Base-by-base conservation (phyloP, 2,113 vertebrate species). In the Pachypanchax playfairii region DNA sequence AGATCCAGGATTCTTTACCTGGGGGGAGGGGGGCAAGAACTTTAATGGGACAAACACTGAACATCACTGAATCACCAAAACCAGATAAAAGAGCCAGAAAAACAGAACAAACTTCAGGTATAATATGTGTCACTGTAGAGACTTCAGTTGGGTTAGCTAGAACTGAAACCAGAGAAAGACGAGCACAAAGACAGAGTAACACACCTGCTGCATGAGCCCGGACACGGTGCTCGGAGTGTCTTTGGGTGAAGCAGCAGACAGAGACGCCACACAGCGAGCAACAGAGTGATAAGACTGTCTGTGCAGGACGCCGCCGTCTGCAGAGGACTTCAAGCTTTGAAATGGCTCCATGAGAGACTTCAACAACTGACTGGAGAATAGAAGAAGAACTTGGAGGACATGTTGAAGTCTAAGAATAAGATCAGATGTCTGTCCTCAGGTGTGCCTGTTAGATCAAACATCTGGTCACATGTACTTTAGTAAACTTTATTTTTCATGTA, bases 201-300 rank as follows among this genome's bases (percentile, higher is more conserved):
- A 13, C 38, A 88, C 86, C 6, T 98, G 94, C 41, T 92, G 85
- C n/a, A 97, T 87, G 57, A 98, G 93, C 66, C 85, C 85, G 43
- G 44, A 78, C 36, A 95, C 93, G 0, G 90, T 91, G 0, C 51
- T 87, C 0, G 92, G 84, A 0, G 93, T 90, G 46, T 98, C 94
- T 82, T 92, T 94, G 0, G 95, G 93, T 57, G 94, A 97, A 49
- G 90, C 89, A 0, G 88, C 89, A 1, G 89, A 86, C 3, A 98
- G 89, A 11, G 94, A 93, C 0, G 96, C 95, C 67, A 97, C 91
- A 0, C 96, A 98, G 74, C 93, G 94, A 0, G 96, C 94, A 0
- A 95, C 81, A 0, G 96, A 96, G 82, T 93, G 90, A 53, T 89
- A 95, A 0, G 93, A 94, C 85, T 96, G 96, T 15, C 92, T 95